Evolutionary conservation across 2,113 vertebrate genomes (phyloP).

Genomic region (Lethenteron reissneri): DNA sequence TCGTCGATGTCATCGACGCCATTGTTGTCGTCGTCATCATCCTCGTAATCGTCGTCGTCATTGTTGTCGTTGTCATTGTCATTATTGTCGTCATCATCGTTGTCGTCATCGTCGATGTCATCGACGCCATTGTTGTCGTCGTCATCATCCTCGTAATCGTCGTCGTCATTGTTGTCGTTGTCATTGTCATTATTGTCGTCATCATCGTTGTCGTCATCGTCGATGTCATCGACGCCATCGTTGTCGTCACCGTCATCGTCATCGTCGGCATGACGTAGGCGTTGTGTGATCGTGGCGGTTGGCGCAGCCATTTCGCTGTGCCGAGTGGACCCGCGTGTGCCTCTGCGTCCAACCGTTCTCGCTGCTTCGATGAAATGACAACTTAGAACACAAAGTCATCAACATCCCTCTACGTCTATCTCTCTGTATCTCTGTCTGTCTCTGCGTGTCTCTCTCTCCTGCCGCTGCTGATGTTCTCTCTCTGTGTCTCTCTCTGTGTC

Average conservation of each 20-base stretch:
- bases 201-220: no score
- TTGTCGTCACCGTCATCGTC: not conserved
- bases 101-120: no score
- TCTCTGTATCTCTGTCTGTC: slow-evolving; percentile 6
- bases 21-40: not conserved
- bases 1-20: no score
- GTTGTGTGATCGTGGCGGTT: not conserved
- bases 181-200: no score
- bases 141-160: no score
- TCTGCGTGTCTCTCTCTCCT: slow-evolving; percentile 8
- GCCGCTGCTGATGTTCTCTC: not conserved
- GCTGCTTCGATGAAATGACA: not conserved
- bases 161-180: no score
- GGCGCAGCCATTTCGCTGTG: not conserved
- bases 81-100: no score
- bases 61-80: no score
- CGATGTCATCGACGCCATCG: no score
- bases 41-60: not conserved
- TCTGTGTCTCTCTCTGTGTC: slow-evolving; percentile 8
- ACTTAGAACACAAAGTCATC: not conserved
- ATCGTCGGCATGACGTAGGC: not conserved
- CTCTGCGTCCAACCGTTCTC: not conserved
- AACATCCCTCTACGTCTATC: slow-evolving; percentile 3
- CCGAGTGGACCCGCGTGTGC: not conserved
- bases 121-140: no score